Percentiles rank a stretch among this genome's conserved stretches.
Conservation (phyloP, 2,113 vertebrate genomes). For the Synodontis membranacea region DNA sequence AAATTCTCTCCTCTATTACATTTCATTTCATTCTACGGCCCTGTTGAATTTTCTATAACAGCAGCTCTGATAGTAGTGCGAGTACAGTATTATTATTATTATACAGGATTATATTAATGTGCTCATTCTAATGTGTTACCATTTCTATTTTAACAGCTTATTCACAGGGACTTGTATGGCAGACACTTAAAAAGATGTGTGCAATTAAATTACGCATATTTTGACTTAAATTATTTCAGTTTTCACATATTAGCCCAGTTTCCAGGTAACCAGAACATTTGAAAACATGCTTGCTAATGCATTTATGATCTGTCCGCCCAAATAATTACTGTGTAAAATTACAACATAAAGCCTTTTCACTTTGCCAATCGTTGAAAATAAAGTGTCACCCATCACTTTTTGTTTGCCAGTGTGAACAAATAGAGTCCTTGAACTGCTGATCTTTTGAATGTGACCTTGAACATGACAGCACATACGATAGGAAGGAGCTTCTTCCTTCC, state of each 20-base stretch:
- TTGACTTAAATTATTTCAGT: background rate
- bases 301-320: background rate
- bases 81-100: too few relatives aligned
- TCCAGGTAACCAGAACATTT: background rate
- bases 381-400: too few relatives aligned
- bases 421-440: background rate
- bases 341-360: background rate
- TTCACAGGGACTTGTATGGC: background rate
- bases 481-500: slow-evolving; percentile 57
- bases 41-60: background rate
- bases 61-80: background rate
- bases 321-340: background rate
- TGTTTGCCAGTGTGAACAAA: background rate
- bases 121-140: background rate
- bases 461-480: slow-evolving; percentile 25
- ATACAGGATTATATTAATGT: background rate
- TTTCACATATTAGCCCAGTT: background rate
- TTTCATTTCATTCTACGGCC: background rate
- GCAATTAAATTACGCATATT: background rate
- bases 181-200: background rate
- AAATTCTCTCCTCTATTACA: background rate
- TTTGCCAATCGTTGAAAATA: background rate
- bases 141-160: background rate
- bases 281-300: background rate
- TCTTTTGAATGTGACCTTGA: slow-evolving; percentile 10